A percentile compares a stretch with the other conserved stretches of the same genome.
Conservation (phyloP, 2,888 invertebrate genomes). For the Adela reaumurella region DNA sequence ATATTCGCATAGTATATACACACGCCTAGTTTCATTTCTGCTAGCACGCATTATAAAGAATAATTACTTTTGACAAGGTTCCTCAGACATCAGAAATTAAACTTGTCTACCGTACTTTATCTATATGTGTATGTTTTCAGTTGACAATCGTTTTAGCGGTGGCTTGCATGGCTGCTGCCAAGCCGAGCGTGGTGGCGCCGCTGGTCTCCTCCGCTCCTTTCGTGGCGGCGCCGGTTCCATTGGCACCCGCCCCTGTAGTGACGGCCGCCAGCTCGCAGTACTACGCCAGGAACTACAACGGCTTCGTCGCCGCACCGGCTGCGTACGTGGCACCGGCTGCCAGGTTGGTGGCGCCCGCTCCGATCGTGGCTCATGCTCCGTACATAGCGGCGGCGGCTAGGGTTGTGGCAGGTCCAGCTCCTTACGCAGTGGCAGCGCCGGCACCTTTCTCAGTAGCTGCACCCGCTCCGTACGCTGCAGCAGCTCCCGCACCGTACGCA, state of each 20-base stretch:
- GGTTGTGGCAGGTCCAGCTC: slow-evolving; percentile 18
- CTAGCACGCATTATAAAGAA: no score
- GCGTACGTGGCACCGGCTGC: slow-evolving; percentile 40
- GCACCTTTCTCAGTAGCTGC: slow-evolving; percentile 18
- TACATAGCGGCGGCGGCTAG: slow-evolving; percentile 19
- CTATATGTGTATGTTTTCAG: not conserved
- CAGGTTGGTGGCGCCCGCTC: slow-evolving; percentile 27
- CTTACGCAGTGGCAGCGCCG: slow-evolving; percentile 11
- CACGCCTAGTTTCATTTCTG: no score
- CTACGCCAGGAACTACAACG: slow-evolving; percentile 59
- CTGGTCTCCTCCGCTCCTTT: slow-evolving; percentile 21
- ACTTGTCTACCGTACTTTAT: no score
- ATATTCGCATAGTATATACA: no score
- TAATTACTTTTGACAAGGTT: no score
- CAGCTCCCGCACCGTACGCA: slow-evolving; percentile 16
- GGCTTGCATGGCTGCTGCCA: slow-evolving; percentile 29
- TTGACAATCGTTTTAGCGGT: slow-evolving; percentile 19
- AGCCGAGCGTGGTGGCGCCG: slow-evolving; percentile 24
- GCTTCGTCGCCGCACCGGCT: slow-evolving; percentile 43
- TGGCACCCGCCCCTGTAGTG: slow-evolving; percentile 53
- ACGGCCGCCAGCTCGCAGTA: slow-evolving; percentile 65
- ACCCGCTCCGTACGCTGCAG: slow-evolving; percentile 19
- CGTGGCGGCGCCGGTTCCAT: slow-evolving; percentile 24
- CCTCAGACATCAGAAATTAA: no score
- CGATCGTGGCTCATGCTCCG: slow-evolving; percentile 24